These are phyloP conservation scores for Marasmarcha lunaedactyla DNA, from an alignment of 2,888 invertebrate genomes.

Conservation along the genomic window DNA sequence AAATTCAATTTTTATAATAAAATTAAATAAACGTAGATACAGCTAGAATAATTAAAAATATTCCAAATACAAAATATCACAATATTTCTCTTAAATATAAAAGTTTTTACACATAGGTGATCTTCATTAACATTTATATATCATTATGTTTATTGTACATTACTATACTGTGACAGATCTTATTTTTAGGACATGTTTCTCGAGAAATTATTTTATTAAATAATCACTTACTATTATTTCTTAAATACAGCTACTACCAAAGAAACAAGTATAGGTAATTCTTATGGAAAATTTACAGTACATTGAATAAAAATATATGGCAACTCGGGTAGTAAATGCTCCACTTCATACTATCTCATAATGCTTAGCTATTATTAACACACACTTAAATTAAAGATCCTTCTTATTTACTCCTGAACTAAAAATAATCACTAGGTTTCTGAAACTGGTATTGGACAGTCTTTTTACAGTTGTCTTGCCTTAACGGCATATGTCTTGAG, in stretches of 20 bases:
- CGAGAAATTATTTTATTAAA: slow-evolving; percentile 14
- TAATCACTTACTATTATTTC: too few species aligned
- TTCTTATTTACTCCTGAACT: too few species aligned
- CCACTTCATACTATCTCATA: too few species aligned
- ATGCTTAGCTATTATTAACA: too few species aligned
- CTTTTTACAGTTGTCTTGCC: too few species aligned
- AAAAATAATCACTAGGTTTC: too few species aligned
- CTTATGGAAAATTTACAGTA: too few species aligned
- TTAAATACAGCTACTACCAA: too few species aligned
- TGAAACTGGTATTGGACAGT: slow-evolving; percentile 41
- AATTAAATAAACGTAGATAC: too few species aligned
- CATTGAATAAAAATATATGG: slow-evolving; percentile 28
- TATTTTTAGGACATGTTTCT: slow-evolving; percentile 22
- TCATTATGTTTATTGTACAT: background rate
- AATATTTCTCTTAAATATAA: slow-evolving; percentile 58
- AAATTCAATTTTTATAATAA: too few species aligned
- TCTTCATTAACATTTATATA: slow-evolving; percentile 32
- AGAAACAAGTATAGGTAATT: too few species aligned
- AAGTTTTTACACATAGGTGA: slow-evolving; percentile 54
- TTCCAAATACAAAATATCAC: slow-evolving; percentile 71
- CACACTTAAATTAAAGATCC: too few species aligned
- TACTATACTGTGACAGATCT: slow-evolving; percentile 36
- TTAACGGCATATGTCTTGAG: slow-evolving; percentile 53
- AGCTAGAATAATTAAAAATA: slow-evolving; percentile 38
- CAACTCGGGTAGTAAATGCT: slow-evolving; percentile 53